Base-by-base conservation (phyloP, 92 coral and sea anemone genomes). In the Parazoanthus atlanticus region DNA sequence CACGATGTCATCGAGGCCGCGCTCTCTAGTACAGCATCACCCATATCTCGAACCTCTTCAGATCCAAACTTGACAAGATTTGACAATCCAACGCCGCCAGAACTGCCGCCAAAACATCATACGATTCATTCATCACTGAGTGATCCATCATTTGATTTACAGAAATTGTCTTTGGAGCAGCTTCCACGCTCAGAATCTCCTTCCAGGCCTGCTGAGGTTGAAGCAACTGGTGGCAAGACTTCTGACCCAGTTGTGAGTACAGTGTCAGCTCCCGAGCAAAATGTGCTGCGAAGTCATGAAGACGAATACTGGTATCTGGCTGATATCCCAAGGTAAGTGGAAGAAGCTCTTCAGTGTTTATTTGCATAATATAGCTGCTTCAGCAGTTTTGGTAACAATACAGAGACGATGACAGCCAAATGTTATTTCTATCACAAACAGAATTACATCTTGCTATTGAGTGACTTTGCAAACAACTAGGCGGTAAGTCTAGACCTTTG, bases 261-360 rank as follows among this genome's bases (percentile, higher is more conserved):
- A 43, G 21, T 79, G 9, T 61, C 72, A 17, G 30, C 77, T 33
- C 70, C 33, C 6, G 86, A 78, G 52, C 85, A 74, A 47, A 64
- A 91, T 29, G 81, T 89, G 30, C 90, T 90, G 1, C 83, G 90
- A 30, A 96, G 94, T 38, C 95, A 94, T 52, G 95, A 96, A 52
- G 96, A 94, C 73, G 98, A 95, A 74, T 91, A 92, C 70, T 96
- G 98, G 98, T 96, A 96, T 88, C 91, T 96, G 88, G 93, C 98
- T 74, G 98, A 94, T 43, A 95, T 96, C 23, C 91, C 98, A 66
- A 96, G 98, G 98, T 96, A 46, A 23, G 86, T 25, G 31, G 46
- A 29, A 4, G 25, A 1, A 38, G 66, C 40, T 26, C 70, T 52
- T 1, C 40, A 72, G 2, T 1, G 34, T 15, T 80, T 49, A n/a